Percentiles rank a stretch among this genome's conserved stretches.
Conservation (phyloP, 2,113 vertebrate genomes). For the Dipodomys stephensi region DNA sequence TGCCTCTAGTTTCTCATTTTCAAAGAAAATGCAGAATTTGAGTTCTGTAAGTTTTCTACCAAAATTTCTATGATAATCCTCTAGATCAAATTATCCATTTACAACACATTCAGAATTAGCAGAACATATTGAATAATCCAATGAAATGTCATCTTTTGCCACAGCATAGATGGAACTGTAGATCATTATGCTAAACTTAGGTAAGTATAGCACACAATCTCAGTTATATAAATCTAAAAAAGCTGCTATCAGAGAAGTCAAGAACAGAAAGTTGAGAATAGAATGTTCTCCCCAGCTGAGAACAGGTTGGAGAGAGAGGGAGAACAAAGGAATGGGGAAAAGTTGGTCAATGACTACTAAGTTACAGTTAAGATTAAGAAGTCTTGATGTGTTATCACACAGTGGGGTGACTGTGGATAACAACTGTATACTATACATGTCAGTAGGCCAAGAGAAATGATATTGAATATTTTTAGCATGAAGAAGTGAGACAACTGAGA, state of each 20-base stretch:
- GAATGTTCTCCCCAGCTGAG: neutral
- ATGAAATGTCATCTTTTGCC: neutral
- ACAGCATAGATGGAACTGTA: neutral
- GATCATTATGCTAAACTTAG: neutral
- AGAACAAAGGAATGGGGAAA: neutral
- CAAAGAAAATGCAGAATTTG: neutral
- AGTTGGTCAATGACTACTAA: neutral
- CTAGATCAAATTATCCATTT: slow-evolving; percentile 23
- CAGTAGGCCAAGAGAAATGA: neutral
- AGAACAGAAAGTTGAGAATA: neutral
- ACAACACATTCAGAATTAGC: neutral
- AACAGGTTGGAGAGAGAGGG: neutral
- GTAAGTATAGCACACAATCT: neutral
- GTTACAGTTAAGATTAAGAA: neutral
- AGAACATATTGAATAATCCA: neutral
- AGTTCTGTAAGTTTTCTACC: neutral
- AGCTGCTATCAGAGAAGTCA: neutral
- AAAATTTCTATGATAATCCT: slow-evolving; percentile 1
- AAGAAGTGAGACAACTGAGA: neutral
- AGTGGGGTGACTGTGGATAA: neutral
- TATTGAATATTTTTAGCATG: neutral
- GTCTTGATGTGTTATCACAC: neutral
- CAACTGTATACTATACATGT: neutral
- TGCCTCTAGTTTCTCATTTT: neutral
- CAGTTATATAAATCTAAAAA: neutral